Evolutionary conservation across 2,888 invertebrate species (phyloP), one percentile per base, ranked within the genome.

Genomic region (Micropterix aruncella): DNA sequence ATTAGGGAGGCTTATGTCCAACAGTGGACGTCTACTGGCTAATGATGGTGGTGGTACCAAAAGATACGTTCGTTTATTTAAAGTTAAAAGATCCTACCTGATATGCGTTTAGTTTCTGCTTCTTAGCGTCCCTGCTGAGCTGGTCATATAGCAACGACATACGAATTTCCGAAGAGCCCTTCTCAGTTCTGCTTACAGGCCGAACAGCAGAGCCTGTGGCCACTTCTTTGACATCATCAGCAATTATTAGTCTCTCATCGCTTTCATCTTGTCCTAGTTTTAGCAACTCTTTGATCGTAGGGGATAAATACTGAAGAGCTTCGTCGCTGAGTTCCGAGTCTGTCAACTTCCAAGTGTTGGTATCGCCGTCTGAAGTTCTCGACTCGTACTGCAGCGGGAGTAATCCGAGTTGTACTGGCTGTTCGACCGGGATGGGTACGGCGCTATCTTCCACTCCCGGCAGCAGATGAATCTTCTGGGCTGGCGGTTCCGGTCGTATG

Each of bases 91-190:
- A 46, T 65, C 72, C 73, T 57, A 77, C 77, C 48, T 67, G 65
- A 52, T 68, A 80, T 52, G 77, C 78, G 3, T 75, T 75, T 3
- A 79, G 64, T 27, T 73, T 70, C 51, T 78, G 71, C 46, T 65
- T 74, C 55, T 80, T 80, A 1, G 80, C 75, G 47, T 81, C 81
- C 49, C 80, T 74, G 56, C 79, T 80, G 41, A 81, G 53, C 3
- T 74, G 64, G 51, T 81, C 81, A 55, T 81, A 81, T 19, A 81
- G 56, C 16, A 74, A 60, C 46, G 79, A 56, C 41, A 81, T 58
- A 40, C 77, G 70, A 42, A 79, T 63, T 47, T 79, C 75, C 0
- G 80, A 73, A 1, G 66, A 62, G 0, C 75, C 77, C 2, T 76
- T 63, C 40, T 78, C 75, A 1, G 67, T 61, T 53, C 71, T 74